A percentile compares a stretch with the other conserved stretches of the same genome.
These are phyloP conservation scores for Melanocharis versteri DNA, from an alignment of 2,113 vertebrate genomes.

Conservation along the genomic window DNA sequence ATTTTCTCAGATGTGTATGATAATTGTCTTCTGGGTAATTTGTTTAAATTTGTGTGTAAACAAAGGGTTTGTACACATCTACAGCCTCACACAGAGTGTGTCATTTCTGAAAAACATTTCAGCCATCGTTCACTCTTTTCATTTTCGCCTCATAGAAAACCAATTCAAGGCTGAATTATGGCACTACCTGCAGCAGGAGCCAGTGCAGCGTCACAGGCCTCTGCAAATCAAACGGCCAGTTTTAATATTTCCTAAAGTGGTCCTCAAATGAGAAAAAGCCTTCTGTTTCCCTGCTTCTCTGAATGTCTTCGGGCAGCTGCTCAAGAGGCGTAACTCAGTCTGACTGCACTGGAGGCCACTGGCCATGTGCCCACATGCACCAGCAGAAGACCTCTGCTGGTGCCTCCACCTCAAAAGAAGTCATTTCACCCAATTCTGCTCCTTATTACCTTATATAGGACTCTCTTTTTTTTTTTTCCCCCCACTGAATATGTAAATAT, in stretches of 20 bases:
- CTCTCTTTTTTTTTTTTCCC: not conserved
- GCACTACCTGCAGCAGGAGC: not conserved
- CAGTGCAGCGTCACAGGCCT: not conserved
- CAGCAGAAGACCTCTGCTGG: not conserved
- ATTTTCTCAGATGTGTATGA: slow-evolving; percentile 3
- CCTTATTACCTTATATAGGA: not conserved
- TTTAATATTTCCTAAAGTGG: not conserved
- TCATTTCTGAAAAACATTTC: not conserved
- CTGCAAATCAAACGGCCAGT: not conserved
- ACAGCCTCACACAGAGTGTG: not conserved
- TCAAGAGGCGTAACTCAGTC: not conserved
- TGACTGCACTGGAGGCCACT: not conserved
- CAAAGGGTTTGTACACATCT: slow-evolving; percentile 22
- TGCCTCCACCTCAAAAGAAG: not conserved
- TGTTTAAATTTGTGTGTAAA: slow-evolving; percentile 56
- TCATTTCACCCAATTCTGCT: not conserved
- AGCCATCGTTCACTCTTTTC: not conserved
- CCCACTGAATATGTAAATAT: not conserved
- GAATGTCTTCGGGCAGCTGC: not conserved
- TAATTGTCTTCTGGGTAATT: slow-evolving; percentile 23
- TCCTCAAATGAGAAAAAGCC: not conserved
- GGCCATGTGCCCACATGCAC: not conserved
- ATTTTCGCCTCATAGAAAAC: not conserved
- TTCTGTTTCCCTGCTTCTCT: not conserved
- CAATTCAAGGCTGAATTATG: not conserved